Conservation (phyloP, 2,888 invertebrate species). For the Watsonalla cultraria region DNA sequence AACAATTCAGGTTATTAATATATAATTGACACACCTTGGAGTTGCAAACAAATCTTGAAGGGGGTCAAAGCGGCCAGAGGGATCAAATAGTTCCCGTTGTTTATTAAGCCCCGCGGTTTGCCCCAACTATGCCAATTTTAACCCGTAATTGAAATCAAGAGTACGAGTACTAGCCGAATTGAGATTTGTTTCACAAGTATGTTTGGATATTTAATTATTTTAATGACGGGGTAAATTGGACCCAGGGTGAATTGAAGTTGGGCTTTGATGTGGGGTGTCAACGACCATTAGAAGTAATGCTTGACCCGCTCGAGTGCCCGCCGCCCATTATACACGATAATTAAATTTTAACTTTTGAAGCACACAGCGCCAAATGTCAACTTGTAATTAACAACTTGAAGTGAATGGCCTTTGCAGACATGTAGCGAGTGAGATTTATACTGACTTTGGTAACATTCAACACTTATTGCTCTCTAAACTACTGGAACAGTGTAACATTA, state of each 20-base stretch:
- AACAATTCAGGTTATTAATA: not conserved
- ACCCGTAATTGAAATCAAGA: constrained; percentile 15
- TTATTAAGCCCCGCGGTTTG: constrained; percentile 15
- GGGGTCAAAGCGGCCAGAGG: constrained; percentile 10
- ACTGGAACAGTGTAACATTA: no score
- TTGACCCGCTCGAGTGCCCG: not conserved
- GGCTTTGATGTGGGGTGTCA: constrained; percentile 1
- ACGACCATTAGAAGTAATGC: not conserved
- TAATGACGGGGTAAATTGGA: constrained; percentile 12
- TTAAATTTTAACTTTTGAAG: not conserved
- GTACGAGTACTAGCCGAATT: constrained; percentile 8
- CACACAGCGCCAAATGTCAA: not conserved
- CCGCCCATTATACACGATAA: not conserved
- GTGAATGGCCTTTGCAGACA: not conserved
- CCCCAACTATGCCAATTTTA: constrained; percentile 26
- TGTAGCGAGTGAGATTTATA: no score
- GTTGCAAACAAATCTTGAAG: not conserved
- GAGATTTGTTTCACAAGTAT: constrained; percentile 13
- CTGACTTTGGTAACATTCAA: no score
- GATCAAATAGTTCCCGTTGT: constrained; percentile 22
- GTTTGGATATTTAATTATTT: constrained; percentile 19
- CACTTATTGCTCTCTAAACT: no score
- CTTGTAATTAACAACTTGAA: not conserved
- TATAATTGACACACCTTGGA: not conserved
- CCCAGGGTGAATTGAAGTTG: not conserved